Evolutionary conservation across 2,888 invertebrate species (phyloP).

Genomic region (Chrysotoxum bicinctum): DNA sequence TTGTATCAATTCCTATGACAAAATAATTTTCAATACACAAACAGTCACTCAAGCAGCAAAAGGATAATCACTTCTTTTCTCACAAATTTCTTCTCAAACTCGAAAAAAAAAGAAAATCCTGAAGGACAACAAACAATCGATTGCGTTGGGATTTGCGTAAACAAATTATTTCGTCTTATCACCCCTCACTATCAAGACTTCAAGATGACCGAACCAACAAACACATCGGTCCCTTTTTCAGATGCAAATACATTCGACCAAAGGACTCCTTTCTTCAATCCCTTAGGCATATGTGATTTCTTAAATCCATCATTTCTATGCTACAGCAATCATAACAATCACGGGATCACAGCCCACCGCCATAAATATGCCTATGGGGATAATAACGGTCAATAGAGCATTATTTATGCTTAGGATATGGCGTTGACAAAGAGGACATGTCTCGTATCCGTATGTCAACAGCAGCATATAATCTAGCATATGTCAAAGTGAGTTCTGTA

Average conservation of each 20-base stretch:
- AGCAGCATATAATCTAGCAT: constrained; percentile 44
- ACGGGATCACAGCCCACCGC: constrained; percentile 61
- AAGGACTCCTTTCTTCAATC: constrained; percentile 42
- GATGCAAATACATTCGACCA: constrained; percentile 53
- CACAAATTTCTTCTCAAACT: not conserved
- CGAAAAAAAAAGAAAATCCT: constrained; percentile 8
- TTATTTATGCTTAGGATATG: constrained; percentile 43
- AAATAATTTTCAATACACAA: not conserved
- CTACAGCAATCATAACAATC: constrained; percentile 66
- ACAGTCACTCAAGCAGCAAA: constrained; percentile 52
- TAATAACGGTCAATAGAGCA: constrained; percentile 72
- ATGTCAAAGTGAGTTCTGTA: constrained; percentile 38
- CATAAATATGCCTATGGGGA: constrained; percentile 45
- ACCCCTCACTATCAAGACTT: constrained; percentile 40
- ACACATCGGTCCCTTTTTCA: constrained; percentile 43
- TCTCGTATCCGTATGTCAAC: constrained; percentile 54
- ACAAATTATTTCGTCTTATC: constrained; percentile 68
- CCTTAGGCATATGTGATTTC: constrained; percentile 57
- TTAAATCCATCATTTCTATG: constrained; percentile 66
- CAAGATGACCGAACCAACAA: constrained; percentile 34
- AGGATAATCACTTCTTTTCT: constrained; percentile 55
- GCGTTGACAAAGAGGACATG: constrained; percentile 19
- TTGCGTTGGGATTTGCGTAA: constrained; percentile 55
- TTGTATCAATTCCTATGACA: constrained; percentile 35
- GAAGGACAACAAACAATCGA: constrained; percentile 55